Base-by-base conservation (phyloP, 2,113 vertebrate genomes). In the Prolemur simus region DNA sequence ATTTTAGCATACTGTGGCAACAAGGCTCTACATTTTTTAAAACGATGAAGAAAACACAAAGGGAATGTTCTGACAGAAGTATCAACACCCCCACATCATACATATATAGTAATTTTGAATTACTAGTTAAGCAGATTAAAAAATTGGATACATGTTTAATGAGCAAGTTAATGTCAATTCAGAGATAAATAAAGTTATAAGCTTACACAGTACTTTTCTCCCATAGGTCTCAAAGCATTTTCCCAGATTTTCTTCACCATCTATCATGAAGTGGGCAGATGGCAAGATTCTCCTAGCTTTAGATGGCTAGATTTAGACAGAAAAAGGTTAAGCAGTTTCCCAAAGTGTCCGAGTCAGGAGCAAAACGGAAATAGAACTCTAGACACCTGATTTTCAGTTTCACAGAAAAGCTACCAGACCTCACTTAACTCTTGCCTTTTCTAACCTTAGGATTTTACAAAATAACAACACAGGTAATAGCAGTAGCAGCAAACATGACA, bases 181-280 rank as follows among this genome's bases (percentile, higher is more conserved):
- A 80, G 73, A 95, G 80, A 91, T 86, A 64, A 96, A 89, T 85
- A 89, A 86, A 89, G 39, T 77, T 87, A 58, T 54, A 85, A 71
- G 60, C 39, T 96, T 90, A 87, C 81, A 76, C 20, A 87, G 58
- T 60, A 95, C 58, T 58, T 84, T 92, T 86, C 82, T 84, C 83
- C 71, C 49, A 91, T 37, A 91, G 27, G 96, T 91, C n/a, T 94
- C 71, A 84, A 94, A 97, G 68, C 63, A 95, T 87, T 88, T 92
- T 91, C 89, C 52, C 69, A 95, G 80, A 52, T 37, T 29, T 73
- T 68, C 54, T 87, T 64, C 25, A 83, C 60, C 85, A 94, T 77
- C 52, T 90, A 78, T 49, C 89, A 95, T 78, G 45, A 96, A 95
- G 27, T 58, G 27, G 94, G 60, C 86, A 74, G 82, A 96, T 85